These are phyloP conservation scores for Drosophila simulans DNA, from an alignment of 1,140 invertebrate species.

Conservation along the genomic window DNA sequence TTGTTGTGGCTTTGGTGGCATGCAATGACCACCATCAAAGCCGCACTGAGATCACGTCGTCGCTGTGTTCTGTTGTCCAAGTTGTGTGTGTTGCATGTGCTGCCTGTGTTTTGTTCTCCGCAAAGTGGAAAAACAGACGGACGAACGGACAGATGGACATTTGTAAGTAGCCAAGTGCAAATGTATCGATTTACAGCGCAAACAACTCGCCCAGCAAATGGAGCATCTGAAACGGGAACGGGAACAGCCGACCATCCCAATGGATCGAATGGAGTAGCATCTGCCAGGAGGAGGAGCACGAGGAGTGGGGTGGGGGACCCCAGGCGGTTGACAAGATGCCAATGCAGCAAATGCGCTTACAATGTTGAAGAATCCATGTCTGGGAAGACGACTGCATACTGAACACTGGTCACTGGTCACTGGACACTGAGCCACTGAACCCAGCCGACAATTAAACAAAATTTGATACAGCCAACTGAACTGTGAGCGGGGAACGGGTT, in stretches of 20 bases:
- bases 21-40: slow-evolving; percentile 77
- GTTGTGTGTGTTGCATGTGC: slow-evolving; percentile 26
- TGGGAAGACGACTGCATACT: slow-evolving; percentile 64
- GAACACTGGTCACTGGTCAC: slow-evolving; percentile 10
- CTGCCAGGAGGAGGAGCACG: slow-evolving; percentile 1
- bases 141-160: slow-evolving; percentile 16
- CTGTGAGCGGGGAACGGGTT: background rate
- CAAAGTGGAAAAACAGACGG: background rate
- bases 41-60: slow-evolving; percentile 71
- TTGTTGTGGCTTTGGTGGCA: slow-evolving; percentile 51
- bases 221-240: slow-evolving; percentile 24
- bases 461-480: slow-evolving; percentile 67
- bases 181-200: slow-evolving; percentile 80
- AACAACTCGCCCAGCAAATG: slow-evolving; percentile 76
- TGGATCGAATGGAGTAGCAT: slow-evolving; percentile 15
- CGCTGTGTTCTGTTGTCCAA: slow-evolving; percentile 38
- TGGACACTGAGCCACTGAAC: slow-evolving; percentile 9
- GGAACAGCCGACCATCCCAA: slow-evolving; percentile 25
- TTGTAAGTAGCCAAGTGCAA: slow-evolving; percentile 69
- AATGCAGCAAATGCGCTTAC: slow-evolving; percentile 80
- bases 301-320: background rate
- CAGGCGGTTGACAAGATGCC: slow-evolving; percentile 68
- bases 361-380: slow-evolving; percentile 79
- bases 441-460: slow-evolving; percentile 75
- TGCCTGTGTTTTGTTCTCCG: slow-evolving; percentile 7